Evolutionary conservation across 2,888 invertebrate genomes (phyloP).

Genomic region (Sclerodermus sp.): DNA sequence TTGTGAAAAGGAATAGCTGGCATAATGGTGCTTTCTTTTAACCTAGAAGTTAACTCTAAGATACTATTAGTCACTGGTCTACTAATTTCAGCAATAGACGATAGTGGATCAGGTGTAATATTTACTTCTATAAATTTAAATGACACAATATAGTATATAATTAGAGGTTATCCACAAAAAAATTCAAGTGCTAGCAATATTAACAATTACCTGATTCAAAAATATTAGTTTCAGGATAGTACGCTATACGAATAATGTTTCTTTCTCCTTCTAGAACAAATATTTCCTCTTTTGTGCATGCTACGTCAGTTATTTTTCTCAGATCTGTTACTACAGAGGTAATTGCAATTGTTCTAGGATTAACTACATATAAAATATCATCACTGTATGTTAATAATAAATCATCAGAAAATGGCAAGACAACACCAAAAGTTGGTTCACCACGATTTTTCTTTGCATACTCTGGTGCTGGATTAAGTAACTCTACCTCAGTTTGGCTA

Average conservation of each 20-base stretch:
- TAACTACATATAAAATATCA: constrained; percentile 72
- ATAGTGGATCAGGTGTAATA: constrained; percentile 28
- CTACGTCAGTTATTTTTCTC: constrained; percentile 57
- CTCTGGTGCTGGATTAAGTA: constrained; percentile 69
- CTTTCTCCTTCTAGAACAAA: constrained; percentile 81
- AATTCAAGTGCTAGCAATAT: not conserved
- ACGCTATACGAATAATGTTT: constrained; percentile 76
- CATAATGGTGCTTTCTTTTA: constrained; percentile 53
- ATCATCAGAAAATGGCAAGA: constrained; percentile 70
- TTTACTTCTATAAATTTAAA: constrained; percentile 23
- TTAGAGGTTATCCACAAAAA: not conserved
- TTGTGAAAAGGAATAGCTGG: constrained; percentile 52
- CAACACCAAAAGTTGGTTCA: constrained; percentile 67
- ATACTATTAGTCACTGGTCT: constrained; percentile 49
- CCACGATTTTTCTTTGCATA: constrained; percentile 54
- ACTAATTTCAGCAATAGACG: constrained; percentile 45
- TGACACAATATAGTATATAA: too few species aligned
- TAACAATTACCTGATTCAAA: constrained; percentile 33
- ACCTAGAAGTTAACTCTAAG: constrained; percentile 51
- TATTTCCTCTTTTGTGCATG: constrained; percentile 73
- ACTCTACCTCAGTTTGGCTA: constrained; percentile 65
- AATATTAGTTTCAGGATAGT: constrained; percentile 66
- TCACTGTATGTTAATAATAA: constrained; percentile 76
- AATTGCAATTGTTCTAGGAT: constrained; percentile 63
- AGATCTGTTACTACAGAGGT: constrained; percentile 48